Base-by-base conservation (phyloP, 2,797 vertebrate genomes). In the Spondyliosoma cantharus region DNA sequence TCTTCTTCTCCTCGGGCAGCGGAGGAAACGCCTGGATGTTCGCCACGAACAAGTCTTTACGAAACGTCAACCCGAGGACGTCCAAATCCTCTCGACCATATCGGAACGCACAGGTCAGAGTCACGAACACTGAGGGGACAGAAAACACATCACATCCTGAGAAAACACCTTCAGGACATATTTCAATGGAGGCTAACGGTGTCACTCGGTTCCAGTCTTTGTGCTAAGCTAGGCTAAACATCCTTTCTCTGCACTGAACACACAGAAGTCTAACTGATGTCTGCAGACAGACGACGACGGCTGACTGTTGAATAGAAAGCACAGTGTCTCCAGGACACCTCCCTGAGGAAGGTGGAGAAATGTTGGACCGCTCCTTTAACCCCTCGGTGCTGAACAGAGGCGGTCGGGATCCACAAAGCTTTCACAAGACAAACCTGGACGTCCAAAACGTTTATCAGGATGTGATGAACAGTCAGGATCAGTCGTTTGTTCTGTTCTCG, bases 31-130 rank as follows among this genome's bases (percentile, higher is more conserved):
- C 96, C 91, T 98, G 97, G 52, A 96, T 89, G 4, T 97, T 97
- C 64, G 96, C 95, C 80, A 97, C 96, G 0, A 98, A 98, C 65
- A 99, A 95, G 76, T 98, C 97, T 91, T 98, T 98, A 67, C 97
- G 92, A 65, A 98, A 99, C 0, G 97, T 98, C 92, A 98, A 81
- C 0, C 97, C 97, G 63, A 99, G 93, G 69, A 98, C 97, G 1
- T 99, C 97, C 91, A 99, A 83, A 83, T 99, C 97, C 91, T 99
- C 97, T 0, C 97, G 97, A 43, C 97, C 97, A 0, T 99, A 99
- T 57, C 97, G 97, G 91, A 99, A 99, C 2, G 97, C 97, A 66
- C 97, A 99, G n/a, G 97, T 99, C 93, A 99, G 78, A 0, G 96
- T 98, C 81, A 98, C 97, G 0, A 97, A 98, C 37, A 98, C 97